Percentiles rank a stretch among this genome's conserved stretches.
phyloP scores from a whole-genome alignment of 1,140 invertebrate species.

The Leptopilina clavipes region DNA sequence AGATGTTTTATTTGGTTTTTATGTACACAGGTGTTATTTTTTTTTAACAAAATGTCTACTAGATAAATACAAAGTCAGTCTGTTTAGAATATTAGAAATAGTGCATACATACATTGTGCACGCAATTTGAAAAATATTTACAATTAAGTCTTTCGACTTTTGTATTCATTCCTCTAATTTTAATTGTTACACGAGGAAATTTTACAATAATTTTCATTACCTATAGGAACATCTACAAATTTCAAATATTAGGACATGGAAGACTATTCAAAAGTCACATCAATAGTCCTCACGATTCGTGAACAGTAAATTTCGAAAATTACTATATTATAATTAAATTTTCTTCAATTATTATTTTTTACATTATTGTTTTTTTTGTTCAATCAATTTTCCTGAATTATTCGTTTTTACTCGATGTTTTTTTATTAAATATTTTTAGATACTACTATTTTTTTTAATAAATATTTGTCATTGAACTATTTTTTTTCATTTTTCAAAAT shows the following conservation, averaged over 20 bases:
- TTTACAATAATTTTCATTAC: background rate
- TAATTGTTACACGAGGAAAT: background rate
- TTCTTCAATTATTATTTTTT: background rate
- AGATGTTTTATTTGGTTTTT: slow-evolving; percentile 53
- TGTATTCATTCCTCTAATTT: background rate
- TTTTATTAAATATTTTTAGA: too few relatives aligned
- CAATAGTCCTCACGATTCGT: slow-evolving; percentile 22
- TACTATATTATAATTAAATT: slow-evolving; percentile 1
- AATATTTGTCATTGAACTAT: background rate
- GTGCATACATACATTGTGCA: slow-evolving; percentile 57
- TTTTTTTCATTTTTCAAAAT: background rate
- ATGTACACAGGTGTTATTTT: slow-evolving; percentile 55
- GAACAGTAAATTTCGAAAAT: slow-evolving; percentile 5
- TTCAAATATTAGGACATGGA: slow-evolving; percentile 19
- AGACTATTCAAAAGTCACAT: slow-evolving; percentile 31
- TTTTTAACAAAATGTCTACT: slow-evolving; percentile 58
- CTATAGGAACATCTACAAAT: slow-evolving; percentile 29
- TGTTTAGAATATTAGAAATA: slow-evolving; percentile 64
- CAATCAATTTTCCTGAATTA: too few relatives aligned
- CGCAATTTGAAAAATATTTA: slow-evolving; percentile 43
- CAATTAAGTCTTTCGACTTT: slow-evolving; percentile 10
- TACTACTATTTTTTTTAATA: background rate
- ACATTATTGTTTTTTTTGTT: background rate
- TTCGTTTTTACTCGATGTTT: too few relatives aligned
- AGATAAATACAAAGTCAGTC: slow-evolving; percentile 68